phyloP scores from a whole-genome alignment of 2,888 invertebrate genomes.

The Microdon myrmicae region DNA sequence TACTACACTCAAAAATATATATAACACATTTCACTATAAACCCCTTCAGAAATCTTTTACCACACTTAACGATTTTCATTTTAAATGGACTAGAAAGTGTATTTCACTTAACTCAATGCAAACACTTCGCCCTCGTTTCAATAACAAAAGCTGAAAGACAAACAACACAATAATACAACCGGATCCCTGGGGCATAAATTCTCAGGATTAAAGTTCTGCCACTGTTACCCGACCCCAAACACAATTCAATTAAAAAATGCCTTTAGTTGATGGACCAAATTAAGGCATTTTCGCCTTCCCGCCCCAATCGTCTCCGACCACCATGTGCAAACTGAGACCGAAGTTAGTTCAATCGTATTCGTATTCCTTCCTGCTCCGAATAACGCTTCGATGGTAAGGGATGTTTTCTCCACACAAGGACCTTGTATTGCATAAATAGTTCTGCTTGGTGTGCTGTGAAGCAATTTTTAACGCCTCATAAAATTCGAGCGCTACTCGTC shows the following conservation, averaged over 20 bases:
- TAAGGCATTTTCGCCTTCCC: conserved; percentile 7
- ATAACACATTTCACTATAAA: no score
- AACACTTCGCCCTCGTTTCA: conserved; percentile 8
- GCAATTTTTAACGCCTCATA: conserved; percentile 52
- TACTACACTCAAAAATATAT: no score
- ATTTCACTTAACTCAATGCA: conserved; percentile 13
- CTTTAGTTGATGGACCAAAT: conserved; percentile 26
- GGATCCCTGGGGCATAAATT: conserved; percentile 38
- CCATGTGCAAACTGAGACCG: no score
- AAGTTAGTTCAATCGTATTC: no score
- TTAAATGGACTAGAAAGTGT: conserved; percentile 43
- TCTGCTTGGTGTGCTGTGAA: conserved; percentile 47
- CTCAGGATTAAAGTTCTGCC: conserved; percentile 46
- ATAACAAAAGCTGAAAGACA: conserved; percentile 1
- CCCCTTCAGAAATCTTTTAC: conserved; percentile 40
- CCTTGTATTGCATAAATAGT: conserved; percentile 16
- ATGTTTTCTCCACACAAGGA: background rate
- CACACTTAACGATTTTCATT: conserved; percentile 49
- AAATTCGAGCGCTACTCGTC: conserved; percentile 44
- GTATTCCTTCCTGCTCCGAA: conserved; percentile 27
- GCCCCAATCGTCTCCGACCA: no score
- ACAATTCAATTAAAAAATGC: conserved; percentile 51
- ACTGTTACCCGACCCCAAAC: conserved; percentile 36
- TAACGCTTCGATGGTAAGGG: conserved; percentile 31
- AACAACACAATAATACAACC: background rate